Percentiles rank a stretch among this genome's conserved stretches.
These are phyloP conservation scores for Criorhina ranunculi DNA, from an alignment of 2,888 invertebrate species.

Conservation along the genomic window DNA sequence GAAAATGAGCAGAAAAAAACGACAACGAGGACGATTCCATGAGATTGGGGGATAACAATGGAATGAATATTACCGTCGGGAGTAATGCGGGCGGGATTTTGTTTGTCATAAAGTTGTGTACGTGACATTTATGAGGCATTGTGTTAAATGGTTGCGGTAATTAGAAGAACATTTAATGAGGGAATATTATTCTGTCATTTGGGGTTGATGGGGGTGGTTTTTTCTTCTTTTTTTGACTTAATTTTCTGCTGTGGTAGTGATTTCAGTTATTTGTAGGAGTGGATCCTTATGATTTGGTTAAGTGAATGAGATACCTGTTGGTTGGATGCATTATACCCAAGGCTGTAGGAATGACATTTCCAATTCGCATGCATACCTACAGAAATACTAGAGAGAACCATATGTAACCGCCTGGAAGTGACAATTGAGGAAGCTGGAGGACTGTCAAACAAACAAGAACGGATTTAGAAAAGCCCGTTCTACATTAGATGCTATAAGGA, in stretches of 20 bases:
- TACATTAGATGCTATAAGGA: too few relatives aligned
- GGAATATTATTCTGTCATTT: constrained; percentile 53
- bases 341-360: too few relatives aligned
- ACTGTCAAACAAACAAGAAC: too few relatives aligned
- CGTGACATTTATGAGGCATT: constrained; percentile 76
- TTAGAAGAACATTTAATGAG: constrained; percentile 71
- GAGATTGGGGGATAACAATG: constrained; percentile 48
- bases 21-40: constrained; percentile 15
- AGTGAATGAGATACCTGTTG: too few relatives aligned
- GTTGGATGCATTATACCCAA: too few relatives aligned
- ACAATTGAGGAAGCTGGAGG: too few relatives aligned
- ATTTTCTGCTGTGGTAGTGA: background rate
- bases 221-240: background rate
- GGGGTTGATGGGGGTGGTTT: constrained; percentile 22
- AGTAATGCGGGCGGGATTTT: constrained; percentile 72
- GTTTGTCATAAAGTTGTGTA: constrained; percentile 75
- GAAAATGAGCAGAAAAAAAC: constrained; percentile 12
- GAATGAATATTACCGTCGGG: constrained; percentile 65
- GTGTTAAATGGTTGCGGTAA: constrained; percentile 70
- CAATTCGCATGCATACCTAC: too few relatives aligned
- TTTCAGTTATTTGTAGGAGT: too few relatives aligned
- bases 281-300: too few relatives aligned
- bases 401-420: too few relatives aligned
- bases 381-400: too few relatives aligned
- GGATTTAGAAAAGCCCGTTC: too few relatives aligned